A percentile compares a stretch with the other conserved stretches of the same genome.
Conservation (phyloP, 2,797 vertebrate genomes). For the Rhincodon typus region DNA sequence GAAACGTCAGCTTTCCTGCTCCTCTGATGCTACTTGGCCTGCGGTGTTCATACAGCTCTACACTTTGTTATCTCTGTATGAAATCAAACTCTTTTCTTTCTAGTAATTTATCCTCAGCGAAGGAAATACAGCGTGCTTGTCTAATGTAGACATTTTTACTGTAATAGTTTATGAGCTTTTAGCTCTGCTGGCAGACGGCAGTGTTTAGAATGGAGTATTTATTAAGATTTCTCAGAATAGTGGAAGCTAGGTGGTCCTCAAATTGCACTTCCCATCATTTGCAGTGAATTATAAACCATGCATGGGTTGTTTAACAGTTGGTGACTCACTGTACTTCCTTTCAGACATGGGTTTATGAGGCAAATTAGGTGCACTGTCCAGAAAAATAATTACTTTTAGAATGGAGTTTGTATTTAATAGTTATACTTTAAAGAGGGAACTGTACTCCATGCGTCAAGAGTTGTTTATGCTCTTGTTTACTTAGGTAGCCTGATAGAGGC, state of each 20-base stretch:
- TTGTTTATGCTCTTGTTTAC: not conserved
- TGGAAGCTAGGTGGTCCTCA: slow-evolving; percentile 49
- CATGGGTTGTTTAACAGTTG: slow-evolving; percentile 47
- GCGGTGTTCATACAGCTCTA: too few relatives aligned
- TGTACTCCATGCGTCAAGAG: not conserved
- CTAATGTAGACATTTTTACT: not conserved
- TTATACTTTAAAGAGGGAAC: not conserved
- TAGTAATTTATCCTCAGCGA: too few relatives aligned
- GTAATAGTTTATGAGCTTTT: not conserved
- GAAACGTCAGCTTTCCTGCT: too few relatives aligned
- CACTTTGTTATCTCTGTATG: not conserved
- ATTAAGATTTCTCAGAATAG: slow-evolving; percentile 38
- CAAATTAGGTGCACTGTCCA: not conserved
- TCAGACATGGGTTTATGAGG: slow-evolving; percentile 49
- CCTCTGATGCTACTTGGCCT: too few relatives aligned
- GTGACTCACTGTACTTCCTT: slow-evolving; percentile 44
- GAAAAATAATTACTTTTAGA: slow-evolving; percentile 9
- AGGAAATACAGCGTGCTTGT: not conserved
- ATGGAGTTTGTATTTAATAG: not conserved
- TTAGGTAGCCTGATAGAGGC: not conserved
- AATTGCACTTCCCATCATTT: slow-evolving; percentile 47
- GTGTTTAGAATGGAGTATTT: slow-evolving; percentile 46
- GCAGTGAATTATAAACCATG: slow-evolving; percentile 47
- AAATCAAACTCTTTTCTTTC: not conserved
- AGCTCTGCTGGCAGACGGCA: slow-evolving; percentile 10